These are phyloP conservation scores for Melolontha melolontha DNA, from an alignment of 2,888 invertebrate species.

Conservation along the genomic window DNA sequence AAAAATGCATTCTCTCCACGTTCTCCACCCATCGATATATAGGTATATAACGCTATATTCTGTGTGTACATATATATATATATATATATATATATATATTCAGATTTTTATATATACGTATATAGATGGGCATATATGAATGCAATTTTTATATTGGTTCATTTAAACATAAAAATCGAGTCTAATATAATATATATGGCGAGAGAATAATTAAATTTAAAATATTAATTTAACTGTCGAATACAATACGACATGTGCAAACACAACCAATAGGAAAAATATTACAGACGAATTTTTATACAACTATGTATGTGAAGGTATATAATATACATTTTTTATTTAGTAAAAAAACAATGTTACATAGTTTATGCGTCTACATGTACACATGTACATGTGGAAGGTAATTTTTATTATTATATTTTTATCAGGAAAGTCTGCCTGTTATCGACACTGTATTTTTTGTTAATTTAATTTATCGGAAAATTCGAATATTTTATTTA, in stretches of 20 bases:
- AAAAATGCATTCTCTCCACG: slow-evolving; percentile 27
- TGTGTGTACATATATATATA: not conserved
- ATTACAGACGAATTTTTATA: slow-evolving; percentile 1
- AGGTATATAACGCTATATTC: no score
- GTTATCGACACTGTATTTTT: slow-evolving; percentile 35
- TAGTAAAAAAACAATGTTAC: not conserved
- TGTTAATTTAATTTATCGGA: slow-evolving; percentile 31
- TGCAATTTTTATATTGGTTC: slow-evolving; percentile 41
- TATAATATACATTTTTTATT: slow-evolving; percentile 13
- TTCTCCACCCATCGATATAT: slow-evolving; percentile 7
- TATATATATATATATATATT: not conserved
- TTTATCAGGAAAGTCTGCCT: slow-evolving; percentile 20
- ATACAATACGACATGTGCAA: slow-evolving; percentile 35
- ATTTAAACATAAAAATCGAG: slow-evolving; percentile 37
- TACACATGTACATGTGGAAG: not conserved
- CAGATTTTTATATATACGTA: slow-evolving; percentile 6
- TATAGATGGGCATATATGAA: not conserved
- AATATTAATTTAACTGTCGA: slow-evolving; percentile 44
- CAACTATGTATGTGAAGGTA: not conserved
- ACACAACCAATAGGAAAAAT: slow-evolving; percentile 13
- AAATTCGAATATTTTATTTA: slow-evolving; percentile 11
- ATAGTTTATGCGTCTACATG: slow-evolving; percentile 17
- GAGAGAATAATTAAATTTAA: slow-evolving; percentile 44
- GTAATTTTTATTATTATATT: slow-evolving; percentile 36
- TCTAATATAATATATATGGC: slow-evolving; percentile 43